A percentile compares a stretch with the other conserved stretches of the same genome.
These are phyloP conservation scores for Mallotus villosus DNA, from an alignment of 2,797 vertebrate species.

Conservation along the genomic window DNA sequence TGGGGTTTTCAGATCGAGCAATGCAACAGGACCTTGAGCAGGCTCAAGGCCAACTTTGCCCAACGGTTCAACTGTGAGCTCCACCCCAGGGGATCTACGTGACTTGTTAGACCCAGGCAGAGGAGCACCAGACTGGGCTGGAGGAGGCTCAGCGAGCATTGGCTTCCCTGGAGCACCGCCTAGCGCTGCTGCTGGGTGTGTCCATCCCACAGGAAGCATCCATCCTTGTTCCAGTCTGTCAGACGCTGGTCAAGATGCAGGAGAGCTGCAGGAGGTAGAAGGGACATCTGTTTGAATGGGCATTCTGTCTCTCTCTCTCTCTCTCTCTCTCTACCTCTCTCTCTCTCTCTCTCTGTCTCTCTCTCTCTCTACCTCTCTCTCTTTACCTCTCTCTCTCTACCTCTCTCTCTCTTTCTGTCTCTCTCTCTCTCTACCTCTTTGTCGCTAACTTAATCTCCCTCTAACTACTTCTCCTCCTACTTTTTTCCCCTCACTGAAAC, in stretches of 20 bases:
- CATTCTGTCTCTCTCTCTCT: background rate
- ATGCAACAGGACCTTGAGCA: slow-evolving; percentile 82
- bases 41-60: slow-evolving; percentile 81
- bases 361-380: background rate
- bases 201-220: slow-evolving; percentile 46
- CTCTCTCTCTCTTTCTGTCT: background rate
- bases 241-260: slow-evolving; percentile 79
- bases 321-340: background rate
- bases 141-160: slow-evolving; percentile 78
- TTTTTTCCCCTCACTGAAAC: too few relatives aligned
- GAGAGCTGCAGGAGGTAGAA: slow-evolving; percentile 82
- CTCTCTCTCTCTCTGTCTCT: too few relatives aligned
- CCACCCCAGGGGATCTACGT: slow-evolving; percentile 72
- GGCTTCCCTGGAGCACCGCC: slow-evolving; percentile 75
- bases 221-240: slow-evolving; percentile 58
- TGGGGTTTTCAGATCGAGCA: slow-evolving; percentile 77
- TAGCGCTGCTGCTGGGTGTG: slow-evolving; percentile 69
- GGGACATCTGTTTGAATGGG: background rate
- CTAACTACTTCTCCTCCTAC: too few relatives aligned
- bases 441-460: background rate
- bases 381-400: background rate
- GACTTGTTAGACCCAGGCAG: slow-evolving; percentile 69
- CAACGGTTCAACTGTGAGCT: slow-evolving; percentile 69
- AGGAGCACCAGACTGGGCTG: slow-evolving; percentile 72
- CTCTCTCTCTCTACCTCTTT: background rate